Evolutionary conservation across 1,140 invertebrate species (phyloP).

Genomic region (Sycophila sp.): DNA sequence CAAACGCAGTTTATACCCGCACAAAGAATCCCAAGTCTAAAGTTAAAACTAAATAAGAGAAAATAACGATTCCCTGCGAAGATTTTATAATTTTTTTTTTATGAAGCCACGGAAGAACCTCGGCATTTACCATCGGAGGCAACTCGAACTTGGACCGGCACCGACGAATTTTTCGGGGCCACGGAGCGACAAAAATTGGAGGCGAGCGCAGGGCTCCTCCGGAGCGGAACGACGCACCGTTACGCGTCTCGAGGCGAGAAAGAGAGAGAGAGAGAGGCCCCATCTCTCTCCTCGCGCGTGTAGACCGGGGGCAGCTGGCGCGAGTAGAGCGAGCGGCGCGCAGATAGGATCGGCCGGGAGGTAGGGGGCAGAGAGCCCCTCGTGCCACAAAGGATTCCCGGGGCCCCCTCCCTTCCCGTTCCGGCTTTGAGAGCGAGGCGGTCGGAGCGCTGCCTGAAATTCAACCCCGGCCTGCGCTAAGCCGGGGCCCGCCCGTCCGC

Average conservation of each 20-base stretch:
- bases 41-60: too few species aligned
- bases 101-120: too few species aligned
- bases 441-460: constrained; percentile 63
- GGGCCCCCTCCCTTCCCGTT: constrained; percentile 47
- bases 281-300: constrained; percentile 52
- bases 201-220: too few species aligned
- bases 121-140: too few species aligned
- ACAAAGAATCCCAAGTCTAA: too few species aligned
- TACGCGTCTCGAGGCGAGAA: constrained; percentile 26
- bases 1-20: too few species aligned
- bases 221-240: constrained; percentile 32
- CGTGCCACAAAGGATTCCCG: constrained; percentile 61
- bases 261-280: constrained; percentile 51
- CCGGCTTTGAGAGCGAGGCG: too few species aligned
- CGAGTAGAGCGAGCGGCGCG: constrained; percentile 54
- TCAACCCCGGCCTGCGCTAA: constrained; percentile 61
- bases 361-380: constrained; percentile 48
- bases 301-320: constrained; percentile 51
- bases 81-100: too few species aligned
- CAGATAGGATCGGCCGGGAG: constrained; percentile 48
- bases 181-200: too few species aligned
- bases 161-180: too few species aligned
- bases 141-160: too few species aligned
- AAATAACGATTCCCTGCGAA: too few species aligned
- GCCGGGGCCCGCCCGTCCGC: constrained; percentile 13